Evolutionary conservation across 2,113 vertebrate species (phyloP).

Genomic region (Gymnocephalus cernua): DNA sequence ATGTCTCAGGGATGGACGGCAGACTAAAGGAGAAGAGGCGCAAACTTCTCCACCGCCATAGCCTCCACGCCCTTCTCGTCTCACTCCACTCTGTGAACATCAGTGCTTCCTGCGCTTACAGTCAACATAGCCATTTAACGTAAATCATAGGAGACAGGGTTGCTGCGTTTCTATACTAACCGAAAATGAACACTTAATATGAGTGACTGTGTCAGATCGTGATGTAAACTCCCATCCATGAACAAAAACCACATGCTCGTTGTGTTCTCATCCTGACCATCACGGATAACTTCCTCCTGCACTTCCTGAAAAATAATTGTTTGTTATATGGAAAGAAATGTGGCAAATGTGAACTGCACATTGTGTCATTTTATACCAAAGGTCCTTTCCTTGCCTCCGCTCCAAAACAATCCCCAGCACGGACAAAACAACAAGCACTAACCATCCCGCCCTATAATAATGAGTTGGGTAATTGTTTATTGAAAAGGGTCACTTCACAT

Average conservation of each 20-base stretch:
- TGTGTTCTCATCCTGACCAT: constrained; percentile 42
- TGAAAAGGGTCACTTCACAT: constrained; percentile 54
- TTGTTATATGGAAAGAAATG: constrained; percentile 71
- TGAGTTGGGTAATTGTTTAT: constrained; percentile 65
- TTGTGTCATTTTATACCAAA: constrained; percentile 50
- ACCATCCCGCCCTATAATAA: constrained; percentile 62
- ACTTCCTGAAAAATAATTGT: constrained; percentile 59
- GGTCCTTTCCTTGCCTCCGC: constrained; percentile 34
- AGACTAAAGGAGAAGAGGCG: background rate
- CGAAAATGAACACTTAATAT: constrained; percentile 34
- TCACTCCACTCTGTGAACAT: constrained; percentile 7
- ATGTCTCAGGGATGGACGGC: background rate
- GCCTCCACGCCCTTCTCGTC: constrained; percentile 16
- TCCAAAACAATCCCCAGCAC: constrained; percentile 55
- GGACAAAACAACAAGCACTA: constrained; percentile 36
- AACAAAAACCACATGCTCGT: constrained; percentile 60
- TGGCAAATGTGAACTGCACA: constrained; percentile 40
- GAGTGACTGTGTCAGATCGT: constrained; percentile 36
- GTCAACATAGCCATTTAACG: background rate
- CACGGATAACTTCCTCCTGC: constrained; percentile 38
- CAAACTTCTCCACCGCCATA: background rate
- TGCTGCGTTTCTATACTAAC: constrained; percentile 56
- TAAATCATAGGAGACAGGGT: constrained; percentile 33
- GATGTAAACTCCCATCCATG: constrained; percentile 30
- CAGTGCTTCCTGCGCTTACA: background rate